A percentile compares a stretch with the other conserved stretches of the same genome.
These are phyloP conservation scores for Mugil cephalus DNA, from an alignment of 2,113 vertebrate genomes.

Conservation along the genomic window DNA sequence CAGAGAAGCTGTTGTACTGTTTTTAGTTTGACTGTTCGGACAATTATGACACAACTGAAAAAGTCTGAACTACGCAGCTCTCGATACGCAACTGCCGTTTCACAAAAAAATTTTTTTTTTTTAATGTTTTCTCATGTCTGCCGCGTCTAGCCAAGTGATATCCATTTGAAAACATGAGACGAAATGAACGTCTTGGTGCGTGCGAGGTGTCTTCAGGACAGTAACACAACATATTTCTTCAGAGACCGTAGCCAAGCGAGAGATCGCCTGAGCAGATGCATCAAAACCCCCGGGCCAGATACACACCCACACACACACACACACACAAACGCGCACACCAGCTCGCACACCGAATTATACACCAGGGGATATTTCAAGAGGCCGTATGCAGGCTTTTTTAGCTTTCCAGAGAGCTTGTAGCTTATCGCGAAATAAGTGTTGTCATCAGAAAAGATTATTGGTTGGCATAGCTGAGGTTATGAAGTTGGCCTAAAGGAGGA, in stretches of 20 bases:
- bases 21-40: background rate
- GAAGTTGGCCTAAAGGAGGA: constrained; percentile 23
- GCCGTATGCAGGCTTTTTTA: constrained; percentile 26
- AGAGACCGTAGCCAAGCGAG: constrained; percentile 25
- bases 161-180: background rate
- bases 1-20: background rate
- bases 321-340: background rate
- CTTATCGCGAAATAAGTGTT: constrained; percentile 8
- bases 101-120: too few relatives aligned
- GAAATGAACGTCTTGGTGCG: background rate
- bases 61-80: background rate
- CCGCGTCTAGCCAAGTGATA: too few relatives aligned
- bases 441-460: background rate
- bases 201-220: constrained; percentile 3
- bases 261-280: constrained; percentile 50
- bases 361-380: constrained; percentile 17
- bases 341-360: constrained; percentile 9
- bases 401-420: constrained; percentile 22
- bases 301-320: constrained; percentile 4
- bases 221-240: constrained; percentile 26
- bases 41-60: constrained; percentile 3
- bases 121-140: background rate
- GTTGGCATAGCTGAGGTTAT: constrained; percentile 5
- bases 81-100: background rate
- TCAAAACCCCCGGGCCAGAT: constrained; percentile 15